phyloP scores from a whole-genome alignment of 1,140 invertebrate genomes.

The Drosophila sp. region DNA sequence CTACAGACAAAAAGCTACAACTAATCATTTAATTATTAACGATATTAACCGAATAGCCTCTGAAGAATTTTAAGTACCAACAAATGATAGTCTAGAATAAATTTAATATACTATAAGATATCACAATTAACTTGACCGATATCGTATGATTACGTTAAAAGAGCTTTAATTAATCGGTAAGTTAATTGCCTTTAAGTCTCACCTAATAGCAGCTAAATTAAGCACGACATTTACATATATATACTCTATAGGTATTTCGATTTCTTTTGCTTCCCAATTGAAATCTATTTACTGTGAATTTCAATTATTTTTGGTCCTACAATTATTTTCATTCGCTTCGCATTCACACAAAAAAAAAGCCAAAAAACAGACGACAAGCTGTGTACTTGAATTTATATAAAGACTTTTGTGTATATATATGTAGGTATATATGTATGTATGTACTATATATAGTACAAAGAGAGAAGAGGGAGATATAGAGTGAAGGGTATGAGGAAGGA shows the following conservation, averaged over 20 bases:
- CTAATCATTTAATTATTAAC: no score
- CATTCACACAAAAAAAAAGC: not conserved
- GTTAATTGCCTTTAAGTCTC: not conserved
- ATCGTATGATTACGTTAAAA: not conserved
- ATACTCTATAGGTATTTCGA: not conserved
- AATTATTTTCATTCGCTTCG: slow-evolving; percentile 10
- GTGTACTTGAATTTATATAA: slow-evolving; percentile 14
- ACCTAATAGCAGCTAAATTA: not conserved
- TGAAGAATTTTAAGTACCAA: no score
- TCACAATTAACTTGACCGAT: not conserved
- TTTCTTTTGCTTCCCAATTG: not conserved
- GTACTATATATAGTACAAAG: slow-evolving; percentile 4
- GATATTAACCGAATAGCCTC: no score
- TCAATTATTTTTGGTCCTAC: slow-evolving; percentile 14
- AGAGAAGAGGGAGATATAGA: not conserved
- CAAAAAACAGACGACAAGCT: not conserved
- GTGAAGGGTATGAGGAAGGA: not conserved
- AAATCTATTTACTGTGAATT: slow-evolving; percentile 11
- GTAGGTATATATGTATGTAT: not conserved
- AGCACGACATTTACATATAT: not conserved
- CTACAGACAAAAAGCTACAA: no score
- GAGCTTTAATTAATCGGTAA: not conserved
- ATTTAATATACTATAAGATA: not conserved
- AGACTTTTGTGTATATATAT: not conserved
- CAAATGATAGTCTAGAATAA: no score